Conservation (phyloP, 2,797 vertebrate species). For the Myotis myotis region DNA sequence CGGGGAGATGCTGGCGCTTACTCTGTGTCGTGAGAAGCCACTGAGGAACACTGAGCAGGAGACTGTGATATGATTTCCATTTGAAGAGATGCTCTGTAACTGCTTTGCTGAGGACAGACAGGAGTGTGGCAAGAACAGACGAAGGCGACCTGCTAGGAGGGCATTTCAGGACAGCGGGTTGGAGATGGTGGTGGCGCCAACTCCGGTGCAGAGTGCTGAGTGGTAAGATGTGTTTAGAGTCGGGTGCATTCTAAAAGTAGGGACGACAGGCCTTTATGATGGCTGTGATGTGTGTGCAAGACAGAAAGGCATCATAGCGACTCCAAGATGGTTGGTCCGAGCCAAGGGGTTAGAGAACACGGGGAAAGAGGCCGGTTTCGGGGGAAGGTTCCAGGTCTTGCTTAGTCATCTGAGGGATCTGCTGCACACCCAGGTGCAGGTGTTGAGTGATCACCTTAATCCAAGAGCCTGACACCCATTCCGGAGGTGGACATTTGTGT, state of each 20-base stretch:
- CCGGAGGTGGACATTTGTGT: neutral
- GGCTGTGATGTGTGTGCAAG: neutral
- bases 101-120: neutral
- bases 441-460: too few relatives aligned
- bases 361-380: neutral
- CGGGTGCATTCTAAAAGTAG: neutral
- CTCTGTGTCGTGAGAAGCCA: neutral
- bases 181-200: too few relatives aligned
- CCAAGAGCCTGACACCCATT: neutral
- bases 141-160: neutral
- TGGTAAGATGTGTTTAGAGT: neutral
- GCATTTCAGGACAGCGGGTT: neutral
- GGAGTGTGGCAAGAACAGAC: neutral
- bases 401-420: neutral
- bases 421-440: neutral
- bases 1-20: neutral
- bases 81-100: neutral
- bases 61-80: neutral
- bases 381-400: neutral
- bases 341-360: neutral
- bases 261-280: neutral
- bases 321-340: neutral
- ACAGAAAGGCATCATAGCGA: neutral
- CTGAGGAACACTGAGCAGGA: neutral
- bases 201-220: accelerated